A percentile compares a stretch with the other conserved stretches of the same genome.
phyloP scores from a whole-genome alignment of 2,113 vertebrate genomes.

The Coptodon rendalli region DNA sequence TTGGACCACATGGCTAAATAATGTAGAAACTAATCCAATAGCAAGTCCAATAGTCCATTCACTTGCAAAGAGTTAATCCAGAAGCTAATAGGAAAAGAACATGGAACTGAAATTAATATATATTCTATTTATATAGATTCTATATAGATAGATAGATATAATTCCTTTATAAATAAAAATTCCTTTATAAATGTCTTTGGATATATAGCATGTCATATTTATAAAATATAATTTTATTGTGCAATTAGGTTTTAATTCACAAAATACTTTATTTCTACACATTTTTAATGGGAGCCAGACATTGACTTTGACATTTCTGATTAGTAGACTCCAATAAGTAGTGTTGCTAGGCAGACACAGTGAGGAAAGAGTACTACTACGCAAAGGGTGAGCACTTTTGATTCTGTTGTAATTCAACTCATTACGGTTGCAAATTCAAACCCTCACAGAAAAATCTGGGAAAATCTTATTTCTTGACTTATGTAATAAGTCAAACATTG shows the following conservation, averaged over 20 bases:
- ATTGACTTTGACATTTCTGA: neutral
- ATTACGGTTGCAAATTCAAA: neutral
- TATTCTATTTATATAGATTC: no score
- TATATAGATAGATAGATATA: no score
- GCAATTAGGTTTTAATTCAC: no score
- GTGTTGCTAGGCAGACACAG: neutral
- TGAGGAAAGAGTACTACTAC: neutral
- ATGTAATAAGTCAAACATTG: neutral
- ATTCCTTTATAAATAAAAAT: no score
- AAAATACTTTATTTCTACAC: no score
- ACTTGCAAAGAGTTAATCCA: neutral
- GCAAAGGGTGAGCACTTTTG: neutral
- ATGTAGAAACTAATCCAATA: neutral
- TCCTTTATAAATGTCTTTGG: no score
- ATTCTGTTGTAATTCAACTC: neutral
- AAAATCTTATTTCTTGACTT: neutral
- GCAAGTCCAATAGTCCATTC: neutral
- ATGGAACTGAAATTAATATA: no score
- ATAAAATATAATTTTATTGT: no score
- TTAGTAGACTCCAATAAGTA: neutral
- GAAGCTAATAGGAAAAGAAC: no score
- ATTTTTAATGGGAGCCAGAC: no score
- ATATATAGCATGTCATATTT: no score
- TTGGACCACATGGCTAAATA: neutral
- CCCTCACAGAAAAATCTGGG: neutral